Evolutionary conservation across 2,888 invertebrate species (phyloP).

Genomic region (Creontiades dilutus): DNA sequence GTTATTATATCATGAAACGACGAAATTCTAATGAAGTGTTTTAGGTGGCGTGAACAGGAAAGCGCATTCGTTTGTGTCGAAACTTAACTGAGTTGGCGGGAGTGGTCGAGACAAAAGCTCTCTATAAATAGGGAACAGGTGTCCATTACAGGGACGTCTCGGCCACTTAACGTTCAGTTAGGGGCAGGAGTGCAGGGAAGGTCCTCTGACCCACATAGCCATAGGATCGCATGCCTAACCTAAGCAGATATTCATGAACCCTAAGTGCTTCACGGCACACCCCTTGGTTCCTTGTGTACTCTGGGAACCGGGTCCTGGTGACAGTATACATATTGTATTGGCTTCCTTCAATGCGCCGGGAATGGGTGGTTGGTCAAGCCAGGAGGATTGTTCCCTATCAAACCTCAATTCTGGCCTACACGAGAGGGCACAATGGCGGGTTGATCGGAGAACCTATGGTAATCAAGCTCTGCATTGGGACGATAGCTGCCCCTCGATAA

Average conservation of each 20-base stretch:
- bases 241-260: conserved; percentile 67
- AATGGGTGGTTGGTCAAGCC: conserved; percentile 37
- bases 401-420: conserved; percentile 18
- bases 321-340: conserved; percentile 61
- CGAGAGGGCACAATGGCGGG: conserved; percentile 7
- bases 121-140: conserved; percentile 71
- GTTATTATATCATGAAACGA: neutral
- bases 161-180: conserved; percentile 56
- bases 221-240: conserved; percentile 55
- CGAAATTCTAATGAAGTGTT: neutral
- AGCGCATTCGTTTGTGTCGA: conserved; percentile 37
- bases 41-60: conserved; percentile 27
- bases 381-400: neutral
- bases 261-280: conserved; percentile 53
- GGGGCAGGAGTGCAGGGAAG: neutral
- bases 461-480: conserved; percentile 16
- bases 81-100: conserved; percentile 30
- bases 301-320: conserved; percentile 5
- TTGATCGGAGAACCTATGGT: neutral
- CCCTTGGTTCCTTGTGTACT: conserved; percentile 11
- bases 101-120: conserved; percentile 48
- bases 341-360: conserved; percentile 57
- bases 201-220: conserved; percentile 46
- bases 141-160: conserved; percentile 68
- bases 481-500: conserved; percentile 15